Evolutionary conservation across 1,140 invertebrate genomes (phyloP).

Genomic region (Dryas iulia): DNA sequence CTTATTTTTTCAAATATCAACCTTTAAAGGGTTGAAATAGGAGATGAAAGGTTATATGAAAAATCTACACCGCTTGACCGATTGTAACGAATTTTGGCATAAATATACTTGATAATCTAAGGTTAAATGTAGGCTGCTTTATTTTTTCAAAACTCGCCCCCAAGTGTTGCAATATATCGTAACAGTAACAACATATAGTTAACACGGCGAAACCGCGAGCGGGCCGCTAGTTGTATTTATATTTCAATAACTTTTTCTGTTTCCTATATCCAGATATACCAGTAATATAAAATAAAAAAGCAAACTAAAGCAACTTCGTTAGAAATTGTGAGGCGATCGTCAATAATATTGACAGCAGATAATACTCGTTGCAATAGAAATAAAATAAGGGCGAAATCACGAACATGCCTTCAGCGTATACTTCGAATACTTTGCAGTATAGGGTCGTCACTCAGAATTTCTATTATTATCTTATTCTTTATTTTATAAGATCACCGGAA

Average conservation of each 20-base stretch:
- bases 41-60: too few species aligned
- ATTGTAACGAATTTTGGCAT: too few species aligned
- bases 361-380: constrained; percentile 66
- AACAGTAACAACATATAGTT: too few species aligned
- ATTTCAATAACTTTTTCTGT: not conserved
- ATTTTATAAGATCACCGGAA: not conserved
- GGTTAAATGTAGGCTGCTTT: too few species aligned
- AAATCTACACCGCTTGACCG: too few species aligned
- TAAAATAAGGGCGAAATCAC: constrained; percentile 55
- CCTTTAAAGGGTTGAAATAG: too few species aligned
- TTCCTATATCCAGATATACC: not conserved
- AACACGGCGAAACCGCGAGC: too few species aligned
- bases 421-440: constrained; percentile 22
- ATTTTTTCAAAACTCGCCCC: too few species aligned
- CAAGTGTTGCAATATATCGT: too few species aligned
- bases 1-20: too few species aligned
- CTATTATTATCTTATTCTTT: not conserved
- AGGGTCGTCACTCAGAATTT: constrained; percentile 21
- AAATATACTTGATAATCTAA: too few species aligned
- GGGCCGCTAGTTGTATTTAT: too few species aligned
- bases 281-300: constrained; percentile 29
- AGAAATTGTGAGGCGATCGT: constrained; percentile 51
- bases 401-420: constrained; percentile 28
- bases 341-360: constrained; percentile 74
- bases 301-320: constrained; percentile 41